Base-by-base conservation (phyloP, 1,140 invertebrate genomes). In the Parapsyche elsis region DNA sequence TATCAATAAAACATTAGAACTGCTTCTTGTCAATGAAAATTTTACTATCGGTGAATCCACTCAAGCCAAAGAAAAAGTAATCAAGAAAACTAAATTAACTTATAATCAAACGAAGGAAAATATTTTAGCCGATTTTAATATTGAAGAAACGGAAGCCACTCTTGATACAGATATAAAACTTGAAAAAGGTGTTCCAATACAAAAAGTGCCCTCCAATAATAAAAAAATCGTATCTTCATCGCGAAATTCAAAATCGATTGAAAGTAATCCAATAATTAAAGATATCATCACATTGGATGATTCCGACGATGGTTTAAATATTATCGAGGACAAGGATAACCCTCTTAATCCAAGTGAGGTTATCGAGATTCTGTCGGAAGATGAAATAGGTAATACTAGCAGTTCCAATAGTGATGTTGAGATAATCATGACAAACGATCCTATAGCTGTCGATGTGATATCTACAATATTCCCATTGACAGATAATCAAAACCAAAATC, bases 361-460 rank as follows among this genome's bases (percentile, higher is more conserved):
- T 0, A 73, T 53, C 16, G 71, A 73, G 10, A 71, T 38, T 71
- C 21, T 23, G 45, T 46, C 45, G 0, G 49, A 67, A 10, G 16
- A 45, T 12, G 71, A 19, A 16, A 46, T 9, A 7, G 0, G 0
- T 14, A 71, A 26, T 19, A 30, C 30, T 23, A 71, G 19, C 49
- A 16, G 38, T 45, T 24, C 21, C 0, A 71, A 45, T 44, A 77
- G 75, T 53, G 75, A 77, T 23, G 59, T 77, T 9, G 75, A 77
- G n/a, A 4, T 77, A 45, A 57, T 77, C 26, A 19, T n/a, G 4
- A 38, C 57, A 16, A 64, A 67, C 16, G 75, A 77, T 77, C 75
- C 75, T 9, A 77, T 77, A 5, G 75, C 75, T 2, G 23, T 75
- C 12, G 73, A 75, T 24, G 5, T 38, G 0, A 9, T 5, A 26